Percentiles rank a stretch among this genome's conserved stretches.
Evolutionary conservation across 1,140 invertebrate species (phyloP).

Genomic region (Wasmannia auropunctata): DNA sequence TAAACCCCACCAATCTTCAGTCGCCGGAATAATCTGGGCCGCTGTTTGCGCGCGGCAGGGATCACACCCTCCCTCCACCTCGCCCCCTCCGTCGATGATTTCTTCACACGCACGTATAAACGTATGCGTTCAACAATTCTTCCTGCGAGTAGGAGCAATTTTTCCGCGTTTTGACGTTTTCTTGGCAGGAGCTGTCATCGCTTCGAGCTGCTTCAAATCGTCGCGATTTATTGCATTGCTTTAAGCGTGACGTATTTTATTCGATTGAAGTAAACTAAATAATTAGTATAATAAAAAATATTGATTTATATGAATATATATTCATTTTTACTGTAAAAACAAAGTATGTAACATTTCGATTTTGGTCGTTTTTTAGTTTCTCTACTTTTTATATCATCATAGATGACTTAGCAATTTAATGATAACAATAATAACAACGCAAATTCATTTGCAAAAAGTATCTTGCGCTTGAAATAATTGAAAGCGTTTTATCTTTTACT

Average conservation of each 20-base stretch:
- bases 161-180: neutral
- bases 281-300: neutral
- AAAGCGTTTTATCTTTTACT: neutral
- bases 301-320: neutral
- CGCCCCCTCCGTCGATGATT: slow-evolving; percentile 7
- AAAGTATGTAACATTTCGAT: neutral
- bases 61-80: too few relatives aligned
- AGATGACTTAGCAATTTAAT: neutral
- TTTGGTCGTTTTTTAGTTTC: neutral
- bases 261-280: neutral
- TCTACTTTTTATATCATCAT: neutral
- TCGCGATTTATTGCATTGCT: neutral
- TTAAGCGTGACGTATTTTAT: neutral
- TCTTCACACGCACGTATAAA: slow-evolving; percentile 6
- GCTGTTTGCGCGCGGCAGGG: slow-evolving; percentile 36
- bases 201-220: neutral
- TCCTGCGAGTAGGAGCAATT: neutral
- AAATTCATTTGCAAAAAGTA: neutral
- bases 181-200: neutral
- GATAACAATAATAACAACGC: neutral
- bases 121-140: slow-evolving; percentile 27
- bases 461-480: neutral
- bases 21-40: slow-evolving; percentile 38
- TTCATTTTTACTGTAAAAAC: neutral
- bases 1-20: slow-evolving; percentile 65